A percentile compares a stretch with the other conserved stretches of the same genome.
These are phyloP conservation scores for Takifugu flavidus DNA, from an alignment of 2,113 vertebrate species.

Conservation along the genomic window DNA sequence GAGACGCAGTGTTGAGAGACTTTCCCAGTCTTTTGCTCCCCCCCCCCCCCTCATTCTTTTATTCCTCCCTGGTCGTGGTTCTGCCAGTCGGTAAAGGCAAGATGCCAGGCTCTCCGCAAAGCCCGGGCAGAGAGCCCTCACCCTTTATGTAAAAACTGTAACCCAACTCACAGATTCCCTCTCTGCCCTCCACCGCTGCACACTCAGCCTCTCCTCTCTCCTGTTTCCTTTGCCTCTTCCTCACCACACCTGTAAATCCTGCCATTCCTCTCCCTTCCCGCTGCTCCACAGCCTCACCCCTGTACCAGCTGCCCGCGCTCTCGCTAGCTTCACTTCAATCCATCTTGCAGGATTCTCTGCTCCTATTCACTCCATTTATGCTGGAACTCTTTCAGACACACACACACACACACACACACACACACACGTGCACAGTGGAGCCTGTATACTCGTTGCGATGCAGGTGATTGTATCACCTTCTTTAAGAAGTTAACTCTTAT, in stretches of 20 bases:
- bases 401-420: slow-evolving; percentile 8
- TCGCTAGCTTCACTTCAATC: slow-evolving; percentile 29
- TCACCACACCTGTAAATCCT: slow-evolving; percentile 20
- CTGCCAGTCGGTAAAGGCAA: slow-evolving; percentile 70
- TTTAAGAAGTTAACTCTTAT: slow-evolving; percentile 13
- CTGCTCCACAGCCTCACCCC: slow-evolving; percentile 21
- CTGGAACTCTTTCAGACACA: slow-evolving; percentile 27
- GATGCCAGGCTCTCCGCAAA: slow-evolving; percentile 75
- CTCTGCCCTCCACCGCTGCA: slow-evolving; percentile 32
- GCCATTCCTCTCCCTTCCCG: slow-evolving; percentile 22
- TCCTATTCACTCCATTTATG: slow-evolving; percentile 33
- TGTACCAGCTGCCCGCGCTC: slow-evolving; percentile 8
- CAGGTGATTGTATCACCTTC: slow-evolving; percentile 57
- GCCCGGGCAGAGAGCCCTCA: slow-evolving; percentile 75
- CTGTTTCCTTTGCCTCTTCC: slow-evolving; percentile 44
- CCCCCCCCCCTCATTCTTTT: slow-evolving; percentile 71
- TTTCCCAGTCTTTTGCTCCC: slow-evolving; percentile 70
- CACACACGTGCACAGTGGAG: slow-evolving; percentile 48
- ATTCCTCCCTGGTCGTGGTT: slow-evolving; percentile 70
- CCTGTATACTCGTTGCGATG: slow-evolving; percentile 58
- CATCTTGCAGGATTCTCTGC: slow-evolving; percentile 24
- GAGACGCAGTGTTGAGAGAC: slow-evolving; percentile 70
- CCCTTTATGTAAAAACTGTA: slow-evolving; percentile 76
- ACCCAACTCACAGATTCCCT: slow-evolving; percentile 58
- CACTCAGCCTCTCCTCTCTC: slow-evolving; percentile 38